Base-by-base conservation (phyloP, 2,797 vertebrate species). In the Pelodytes ibericus region DNA sequence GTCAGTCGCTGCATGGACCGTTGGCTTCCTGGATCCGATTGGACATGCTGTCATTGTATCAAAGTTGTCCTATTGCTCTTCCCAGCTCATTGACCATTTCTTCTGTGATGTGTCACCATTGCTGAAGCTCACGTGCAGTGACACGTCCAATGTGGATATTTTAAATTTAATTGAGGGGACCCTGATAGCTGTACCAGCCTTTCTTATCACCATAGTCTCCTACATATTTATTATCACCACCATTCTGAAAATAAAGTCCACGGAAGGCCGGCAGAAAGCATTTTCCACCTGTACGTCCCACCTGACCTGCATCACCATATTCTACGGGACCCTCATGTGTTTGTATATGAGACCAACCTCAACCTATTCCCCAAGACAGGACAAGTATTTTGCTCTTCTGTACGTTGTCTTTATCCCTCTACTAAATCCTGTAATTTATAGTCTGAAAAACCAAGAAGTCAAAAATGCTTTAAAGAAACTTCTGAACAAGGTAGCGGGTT, bases 241-340 rank as follows among this genome's bases (percentile, higher is more conserved):
- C 16, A 77, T 86, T 24, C 47, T 87, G 58, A 31, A 31, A 2
- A 85, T 87, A 0, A 66, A 16, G 1, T 83, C 83, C 2, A 26
- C 80, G 18, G 78, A 85, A 6, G 83, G 85, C 5, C 75, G 76
- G 51, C 18, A 0, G 30, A 87, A 85, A 77, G 81, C 84, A 5
- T 86, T 88, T 69, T 85, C 85, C 16, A 85, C 82, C 3, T 87
- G 86, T 20, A 81, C 65, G 0, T 85, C 77, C 26, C 82, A 85
- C 39, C 65, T 86, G 41, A 68, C 51, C 0, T 68, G 82, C 39
- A 82, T 84, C 24, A 22, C 47, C 29, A 77, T 84, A 39, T 86
- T 81, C 66, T 85, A 81, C 81, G 83, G 78, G 11, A 84, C 80
- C 9, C 51, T 80, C n/a, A 82, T 82, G 9, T 70, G 59, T 68